A percentile compares a stretch with the other conserved stretches of the same genome.
Evolutionary conservation across 1,140 invertebrate species (phyloP).

Genomic region (Lordiphosa mommai): DNA sequence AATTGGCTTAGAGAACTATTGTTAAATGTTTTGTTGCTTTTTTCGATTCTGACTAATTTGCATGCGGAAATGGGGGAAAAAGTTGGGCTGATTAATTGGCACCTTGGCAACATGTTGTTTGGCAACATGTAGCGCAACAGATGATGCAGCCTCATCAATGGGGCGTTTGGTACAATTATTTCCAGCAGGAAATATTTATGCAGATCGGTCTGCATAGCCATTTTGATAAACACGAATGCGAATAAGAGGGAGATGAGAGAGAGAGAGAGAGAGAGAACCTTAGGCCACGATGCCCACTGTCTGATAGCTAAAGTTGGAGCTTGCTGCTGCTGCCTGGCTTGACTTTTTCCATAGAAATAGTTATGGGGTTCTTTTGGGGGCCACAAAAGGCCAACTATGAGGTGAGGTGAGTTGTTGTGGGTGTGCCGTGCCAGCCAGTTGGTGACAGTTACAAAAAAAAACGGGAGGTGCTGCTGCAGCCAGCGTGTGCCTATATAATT

Average conservation of each 20-base stretch:
- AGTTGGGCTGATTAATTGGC: slow-evolving; percentile 18
- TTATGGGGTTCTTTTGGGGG: slow-evolving; percentile 23
- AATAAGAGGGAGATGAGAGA: not conserved
- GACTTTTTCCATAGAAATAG: slow-evolving; percentile 30
- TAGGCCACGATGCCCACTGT: slow-evolving; percentile 29
- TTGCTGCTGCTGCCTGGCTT: not conserved
- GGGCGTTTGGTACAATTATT: slow-evolving; percentile 27
- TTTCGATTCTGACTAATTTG: too few species aligned
- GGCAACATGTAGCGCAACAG: not conserved
- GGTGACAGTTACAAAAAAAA: slow-evolving; percentile 16
- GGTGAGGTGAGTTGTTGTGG: slow-evolving; percentile 31
- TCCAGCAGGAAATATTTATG: slow-evolving; percentile 43
- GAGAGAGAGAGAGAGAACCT: not conserved
- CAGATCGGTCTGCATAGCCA: slow-evolving; percentile 35
- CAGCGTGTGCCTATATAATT: slow-evolving; percentile 55
- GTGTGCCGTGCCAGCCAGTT: slow-evolving; percentile 12
- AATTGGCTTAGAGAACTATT: slow-evolving; percentile 20
- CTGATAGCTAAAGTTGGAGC: slow-evolving; percentile 24
- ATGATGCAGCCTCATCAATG: not conserved
- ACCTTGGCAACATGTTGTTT: not conserved
- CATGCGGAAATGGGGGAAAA: slow-evolving; percentile 33
- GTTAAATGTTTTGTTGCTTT: too few species aligned
- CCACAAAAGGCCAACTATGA: slow-evolving; percentile 29
- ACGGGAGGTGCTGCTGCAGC: slow-evolving; percentile 29
- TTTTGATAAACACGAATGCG: slow-evolving; percentile 44